Conservation (phyloP, 2,888 invertebrate species). For the Galerucella pusilla region DNA sequence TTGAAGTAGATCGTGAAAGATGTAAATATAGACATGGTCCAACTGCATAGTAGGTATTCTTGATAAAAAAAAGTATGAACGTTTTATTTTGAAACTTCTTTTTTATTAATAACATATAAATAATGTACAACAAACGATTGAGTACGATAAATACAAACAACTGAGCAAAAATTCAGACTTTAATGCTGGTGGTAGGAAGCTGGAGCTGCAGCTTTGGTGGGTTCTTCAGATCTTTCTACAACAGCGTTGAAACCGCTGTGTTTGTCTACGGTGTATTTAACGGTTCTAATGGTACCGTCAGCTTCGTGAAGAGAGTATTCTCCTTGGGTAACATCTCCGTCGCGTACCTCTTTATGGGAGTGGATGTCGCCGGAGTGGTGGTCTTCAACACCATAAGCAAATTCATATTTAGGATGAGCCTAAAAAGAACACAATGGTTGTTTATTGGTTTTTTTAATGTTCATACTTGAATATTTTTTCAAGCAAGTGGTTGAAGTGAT, state of each 20-base stretch:
- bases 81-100: too few relatives aligned
- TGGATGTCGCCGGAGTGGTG: slow-evolving; percentile 70
- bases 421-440: slow-evolving; percentile 25
- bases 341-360: slow-evolving; percentile 68
- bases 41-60: too few relatives aligned
- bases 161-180: slow-evolving; percentile 4
- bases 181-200: slow-evolving; percentile 36
- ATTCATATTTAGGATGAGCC: slow-evolving; percentile 70
- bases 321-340: slow-evolving; percentile 69
- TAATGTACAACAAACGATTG: too few relatives aligned
- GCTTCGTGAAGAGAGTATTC: slow-evolving; percentile 70
- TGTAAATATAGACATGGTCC: too few relatives aligned
- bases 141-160: slow-evolving; percentile 18
- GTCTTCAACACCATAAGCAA: slow-evolving; percentile 70
- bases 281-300: slow-evolving; percentile 69
- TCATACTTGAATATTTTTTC: too few relatives aligned
- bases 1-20: too few relatives aligned
- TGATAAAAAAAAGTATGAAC: too few relatives aligned
- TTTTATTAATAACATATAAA: too few relatives aligned
- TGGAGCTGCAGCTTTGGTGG: slow-evolving; percentile 29
- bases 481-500: too few relatives aligned
- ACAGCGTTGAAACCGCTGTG: slow-evolving; percentile 67
- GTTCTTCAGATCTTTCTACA: slow-evolving; percentile 66
- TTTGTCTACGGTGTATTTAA: slow-evolving; percentile 70
- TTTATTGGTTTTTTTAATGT: too few relatives aligned